These are phyloP conservation scores for Malurus elegans DNA, from an alignment of 2,113 vertebrate species.

Conservation along the genomic window DNA sequence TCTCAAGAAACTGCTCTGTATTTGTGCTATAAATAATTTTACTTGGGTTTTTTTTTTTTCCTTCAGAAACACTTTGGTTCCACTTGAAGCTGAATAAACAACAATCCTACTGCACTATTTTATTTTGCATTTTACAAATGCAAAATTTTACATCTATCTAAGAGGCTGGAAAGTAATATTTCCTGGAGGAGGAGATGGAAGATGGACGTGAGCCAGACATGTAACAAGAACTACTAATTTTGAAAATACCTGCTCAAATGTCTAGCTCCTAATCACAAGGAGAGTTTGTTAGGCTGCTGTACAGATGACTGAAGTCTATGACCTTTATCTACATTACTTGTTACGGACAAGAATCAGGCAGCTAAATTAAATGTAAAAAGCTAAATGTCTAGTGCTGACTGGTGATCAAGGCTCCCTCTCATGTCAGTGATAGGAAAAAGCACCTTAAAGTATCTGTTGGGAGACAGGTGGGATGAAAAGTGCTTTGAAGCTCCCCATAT, in stretches of 20 bases:
- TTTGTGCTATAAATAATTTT: conserved; percentile 17
- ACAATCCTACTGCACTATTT: background rate
- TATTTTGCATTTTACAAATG: background rate
- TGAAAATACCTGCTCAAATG: background rate
- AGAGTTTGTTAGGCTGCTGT: background rate
- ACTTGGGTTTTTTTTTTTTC: background rate
- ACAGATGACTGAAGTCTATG: background rate
- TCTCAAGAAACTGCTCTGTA: background rate
- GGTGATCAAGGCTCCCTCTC: background rate
- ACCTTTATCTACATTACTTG: background rate
- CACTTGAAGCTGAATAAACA: conserved; percentile 16
- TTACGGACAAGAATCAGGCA: background rate
- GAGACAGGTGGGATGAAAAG: background rate
- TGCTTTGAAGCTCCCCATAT: background rate
- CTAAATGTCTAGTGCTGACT: background rate
- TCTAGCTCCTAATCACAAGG: background rate
- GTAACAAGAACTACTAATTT: background rate
- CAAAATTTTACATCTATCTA: background rate
- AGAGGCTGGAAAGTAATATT: background rate
- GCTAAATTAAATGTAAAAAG: background rate
- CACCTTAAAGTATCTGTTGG: background rate
- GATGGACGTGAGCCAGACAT: background rate
- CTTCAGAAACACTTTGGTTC: background rate
- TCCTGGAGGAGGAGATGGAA: background rate
- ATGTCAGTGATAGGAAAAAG: background rate